phyloP scores from a whole-genome alignment of 2,797 vertebrate genomes.

The Hipposideros larvatus region DNA sequence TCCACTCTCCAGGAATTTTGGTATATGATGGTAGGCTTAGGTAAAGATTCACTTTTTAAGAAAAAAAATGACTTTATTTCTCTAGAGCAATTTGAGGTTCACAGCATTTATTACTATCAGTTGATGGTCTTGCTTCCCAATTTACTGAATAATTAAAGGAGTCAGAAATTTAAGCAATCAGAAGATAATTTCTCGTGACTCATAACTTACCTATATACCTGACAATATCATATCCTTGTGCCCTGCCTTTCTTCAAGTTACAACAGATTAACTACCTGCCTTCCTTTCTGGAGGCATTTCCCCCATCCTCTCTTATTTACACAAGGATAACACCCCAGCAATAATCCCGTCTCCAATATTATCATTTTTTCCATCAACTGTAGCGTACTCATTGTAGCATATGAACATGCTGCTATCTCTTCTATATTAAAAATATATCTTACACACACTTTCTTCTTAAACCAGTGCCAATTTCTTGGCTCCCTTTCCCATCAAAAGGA shows the following conservation, averaged over 20 bases:
- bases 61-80: neutral
- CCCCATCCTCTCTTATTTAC: neutral
- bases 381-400: neutral
- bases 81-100: neutral
- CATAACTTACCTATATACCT: neutral
- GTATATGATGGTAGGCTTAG: neutral
- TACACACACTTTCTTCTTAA: slow-evolving; percentile 3
- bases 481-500: neutral
- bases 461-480: neutral
- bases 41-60: neutral
- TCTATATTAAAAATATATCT: neutral
- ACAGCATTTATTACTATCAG: neutral
- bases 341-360: neutral
- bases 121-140: neutral
- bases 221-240: neutral
- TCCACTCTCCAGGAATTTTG: neutral
- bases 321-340: neutral
- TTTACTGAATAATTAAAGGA: neutral
- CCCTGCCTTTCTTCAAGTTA: neutral
- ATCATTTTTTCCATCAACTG: neutral
- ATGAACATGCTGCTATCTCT: neutral
- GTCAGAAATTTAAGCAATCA: neutral
- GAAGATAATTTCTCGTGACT: neutral
- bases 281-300: neutral
- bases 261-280: neutral